Evolutionary conservation across 2,113 vertebrate genomes (phyloP), one percentile per base, ranked within the genome.

Genomic region (Siniperca knerii): DNA sequence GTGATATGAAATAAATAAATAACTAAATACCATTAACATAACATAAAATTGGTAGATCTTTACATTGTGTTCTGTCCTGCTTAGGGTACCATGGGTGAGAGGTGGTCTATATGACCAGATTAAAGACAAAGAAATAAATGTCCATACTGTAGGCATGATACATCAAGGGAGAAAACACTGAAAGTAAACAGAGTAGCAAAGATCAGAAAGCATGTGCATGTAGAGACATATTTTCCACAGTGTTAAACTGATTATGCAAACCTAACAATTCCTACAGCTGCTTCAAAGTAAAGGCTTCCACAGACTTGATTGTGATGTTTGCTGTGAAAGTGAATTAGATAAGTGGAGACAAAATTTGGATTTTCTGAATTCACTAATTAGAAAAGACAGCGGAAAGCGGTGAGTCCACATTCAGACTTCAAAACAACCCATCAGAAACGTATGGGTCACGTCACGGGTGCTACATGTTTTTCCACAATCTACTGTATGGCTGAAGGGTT

Each of bases 301-400:
- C 37, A 77, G 46, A 84, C 48, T 66, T 42, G 33, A 69, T 66
- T 57, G 66, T 71, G 52, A 33, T 10, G 11, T 74, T 72, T 73
- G 20, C 55, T 68, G 64, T 21, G 58, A 61, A 75, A 82, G 57
- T 52, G 23, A 88, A 74, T 15, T 58, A 35, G 62, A 78, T 44
- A 75, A 66, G 33, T 50, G 6, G 33, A 68, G 61, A 82, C 82
- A 85, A 12, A 12, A 68, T 87, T 76, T 35, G 23, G 57, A 83
- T 79, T 85, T 75, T 61, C 69, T 55, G 55, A 46, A 44, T 75
- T 70, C 40, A 54, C 77, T 78, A 83, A 87, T 79, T 82, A 80
- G 64, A 44, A 62, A 73, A 66, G 55, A 80, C 50, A 60, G 74
- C 48, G 3, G 18, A 70, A 62, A 54, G 76, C 25, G 7, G 60